Conservation (phyloP, 2,888 invertebrate species). For the Himalopsyche kuldschensis region DNA sequence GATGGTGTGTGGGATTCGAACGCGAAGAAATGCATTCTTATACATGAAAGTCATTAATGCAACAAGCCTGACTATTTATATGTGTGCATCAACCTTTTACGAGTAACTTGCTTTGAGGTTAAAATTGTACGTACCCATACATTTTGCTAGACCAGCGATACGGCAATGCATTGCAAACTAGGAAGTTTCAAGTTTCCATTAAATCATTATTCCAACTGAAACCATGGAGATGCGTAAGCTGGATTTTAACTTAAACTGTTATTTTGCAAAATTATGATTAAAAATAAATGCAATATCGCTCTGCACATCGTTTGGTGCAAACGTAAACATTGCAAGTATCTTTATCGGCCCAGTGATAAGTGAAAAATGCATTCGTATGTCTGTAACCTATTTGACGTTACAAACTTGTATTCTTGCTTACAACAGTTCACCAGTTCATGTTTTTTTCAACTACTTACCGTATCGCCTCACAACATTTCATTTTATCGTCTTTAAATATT, state of each 20-base stretch:
- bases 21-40: conserved; percentile 30
- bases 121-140: background rate
- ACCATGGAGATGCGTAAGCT: background rate
- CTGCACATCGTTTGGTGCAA: background rate
- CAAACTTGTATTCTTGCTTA: background rate
- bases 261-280: too few species aligned
- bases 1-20: conserved; percentile 22
- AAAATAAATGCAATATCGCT: too few species aligned
- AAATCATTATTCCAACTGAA: background rate
- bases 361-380: background rate
- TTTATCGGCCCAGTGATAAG: background rate
- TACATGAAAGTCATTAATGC: background rate
- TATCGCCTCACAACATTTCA: too few species aligned
- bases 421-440: background rate
- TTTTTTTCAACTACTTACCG: background rate
- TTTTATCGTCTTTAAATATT: too few species aligned
- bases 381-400: background rate
- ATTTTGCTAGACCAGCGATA: background rate
- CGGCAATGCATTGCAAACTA: background rate
- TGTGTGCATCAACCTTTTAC: background rate
- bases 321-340: background rate
- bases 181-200: background rate
- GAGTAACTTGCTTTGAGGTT: background rate
- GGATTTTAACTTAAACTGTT: background rate
- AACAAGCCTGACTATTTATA: background rate